Evolutionary conservation across 1,140 invertebrate genomes (phyloP).

Genomic region (Sarcophaga bullata): DNA sequence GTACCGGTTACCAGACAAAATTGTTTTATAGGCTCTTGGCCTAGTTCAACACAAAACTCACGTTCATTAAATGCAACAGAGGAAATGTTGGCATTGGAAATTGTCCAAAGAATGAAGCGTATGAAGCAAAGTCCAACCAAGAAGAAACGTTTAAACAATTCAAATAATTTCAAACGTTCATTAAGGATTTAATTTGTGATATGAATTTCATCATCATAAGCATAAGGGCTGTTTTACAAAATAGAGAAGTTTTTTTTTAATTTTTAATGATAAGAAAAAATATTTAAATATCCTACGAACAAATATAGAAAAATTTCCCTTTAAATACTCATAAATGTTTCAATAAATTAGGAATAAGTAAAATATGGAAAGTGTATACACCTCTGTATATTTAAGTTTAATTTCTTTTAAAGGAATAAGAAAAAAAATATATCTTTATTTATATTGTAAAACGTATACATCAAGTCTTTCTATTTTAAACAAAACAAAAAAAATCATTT

Average conservation of each 20-base stretch:
- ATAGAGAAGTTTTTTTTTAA: neutral
- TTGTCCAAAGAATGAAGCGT: conserved; percentile 5
- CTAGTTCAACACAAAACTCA: conserved; percentile 41
- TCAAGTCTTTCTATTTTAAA: too few species aligned
- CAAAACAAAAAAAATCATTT: too few species aligned
- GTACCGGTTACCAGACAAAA: conserved; percentile 58
- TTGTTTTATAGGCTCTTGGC: conserved; percentile 55
- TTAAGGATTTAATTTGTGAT: neutral
- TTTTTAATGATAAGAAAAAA: neutral
- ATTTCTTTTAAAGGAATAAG: too few species aligned
- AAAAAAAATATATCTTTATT: too few species aligned
- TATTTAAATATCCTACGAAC: neutral
- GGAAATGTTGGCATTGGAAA: neutral
- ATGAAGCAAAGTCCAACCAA: neutral
- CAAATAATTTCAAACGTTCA: neutral
- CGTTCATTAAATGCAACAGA: neutral
- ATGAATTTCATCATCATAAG: neutral
- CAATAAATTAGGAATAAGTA: too few species aligned
- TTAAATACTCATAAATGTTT: too few species aligned
- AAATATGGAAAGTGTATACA: too few species aligned
- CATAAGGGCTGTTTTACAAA: too few species aligned
- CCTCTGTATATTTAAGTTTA: too few species aligned
- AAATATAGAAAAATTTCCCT: too few species aligned
- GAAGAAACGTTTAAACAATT: neutral
- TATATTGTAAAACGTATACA: too few species aligned